Evolutionary conservation across 2,888 invertebrate genomes (phyloP), one percentile per base, ranked within the genome.

Genomic region (Acanthosepion lycidas): DNA sequence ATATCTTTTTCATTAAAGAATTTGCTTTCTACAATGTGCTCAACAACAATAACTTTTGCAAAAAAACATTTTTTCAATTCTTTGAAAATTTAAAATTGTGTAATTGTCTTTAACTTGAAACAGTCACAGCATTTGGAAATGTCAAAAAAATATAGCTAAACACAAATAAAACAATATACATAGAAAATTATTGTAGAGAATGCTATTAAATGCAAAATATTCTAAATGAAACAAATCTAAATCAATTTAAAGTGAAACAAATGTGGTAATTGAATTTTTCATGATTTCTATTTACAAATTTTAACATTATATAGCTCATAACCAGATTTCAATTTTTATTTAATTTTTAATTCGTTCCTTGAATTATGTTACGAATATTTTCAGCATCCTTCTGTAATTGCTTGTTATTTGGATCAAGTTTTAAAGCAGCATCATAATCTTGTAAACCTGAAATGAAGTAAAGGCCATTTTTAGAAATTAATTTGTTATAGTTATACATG

Each of bases 371-470:
- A 94, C 97, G 95, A 33, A 97, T 97, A 95, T 96, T 97, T 53
- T 97, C 97, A 42, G 98, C 97, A 97, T 98, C 98, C 94, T 98
- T 97, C 96, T 98, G 98, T 93, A 98, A 98, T 26, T 97, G 97
- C 93, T 98, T 98, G 96, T 98, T 98, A 15, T 98, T 97, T 0
- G 98, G 98, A 94, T 98, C 97, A 48, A 99, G 97, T 96, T 98
- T 98, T 23, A 98, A 97, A 3, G 98, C 98, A 15, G 98, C 98
- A 97, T 98, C 98, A 97, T 98, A 98, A 97, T 99, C 99, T 95
- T 98, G 98, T 94, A 98, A 98, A 95, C 97, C 97, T 97, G 91
- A 6, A 96, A 95, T 51, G 91, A 33, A 78, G n/a, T 33, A 78
- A 33, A 78, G 26, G 5, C 8, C 3, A 78, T 78, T 78, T 33